Conservation (phyloP, 1,140 invertebrate genomes). For the Drosophila sechellia region DNA sequence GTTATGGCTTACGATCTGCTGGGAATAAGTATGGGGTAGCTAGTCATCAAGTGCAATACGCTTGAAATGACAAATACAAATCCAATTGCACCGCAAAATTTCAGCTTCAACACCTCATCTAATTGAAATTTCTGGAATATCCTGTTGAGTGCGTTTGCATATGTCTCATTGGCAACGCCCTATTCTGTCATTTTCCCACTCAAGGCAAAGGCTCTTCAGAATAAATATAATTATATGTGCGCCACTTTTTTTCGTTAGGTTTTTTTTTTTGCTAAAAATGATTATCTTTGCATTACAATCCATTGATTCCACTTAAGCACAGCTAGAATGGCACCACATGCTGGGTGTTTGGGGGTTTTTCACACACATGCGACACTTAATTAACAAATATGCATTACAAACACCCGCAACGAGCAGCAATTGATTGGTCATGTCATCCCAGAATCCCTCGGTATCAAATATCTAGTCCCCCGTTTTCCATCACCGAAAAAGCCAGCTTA, state of each 20-base stretch:
- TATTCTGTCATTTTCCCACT: not conserved
- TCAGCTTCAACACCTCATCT: constrained; percentile 79
- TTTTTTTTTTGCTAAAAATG: constrained; percentile 58
- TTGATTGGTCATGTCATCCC: constrained; percentile 70
- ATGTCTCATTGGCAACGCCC: constrained; percentile 69
- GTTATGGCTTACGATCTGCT: not conserved
- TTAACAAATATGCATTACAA: constrained; percentile 82
- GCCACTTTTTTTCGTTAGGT: not conserved
- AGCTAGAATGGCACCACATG: constrained; percentile 62
- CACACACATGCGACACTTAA: constrained; percentile 64
- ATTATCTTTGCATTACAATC: constrained; percentile 81
- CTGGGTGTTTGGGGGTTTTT: constrained; percentile 9
- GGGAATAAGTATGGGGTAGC: not conserved
- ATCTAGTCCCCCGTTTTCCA: not conserved
- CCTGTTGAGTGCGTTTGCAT: constrained; percentile 49
- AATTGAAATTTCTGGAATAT: constrained; percentile 70
- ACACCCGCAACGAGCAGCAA: constrained; percentile 77
- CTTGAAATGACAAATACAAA: constrained; percentile 56
- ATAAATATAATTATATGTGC: constrained; percentile 36
- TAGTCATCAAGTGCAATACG: constrained; percentile 44
- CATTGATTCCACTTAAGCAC: constrained; percentile 82
- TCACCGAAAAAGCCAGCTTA: constrained; percentile 9
- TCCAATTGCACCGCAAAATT: constrained; percentile 42
- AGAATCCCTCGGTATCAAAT: constrained; percentile 2
- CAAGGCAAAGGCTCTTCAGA: constrained; percentile 30